Evolutionary conservation across 2,797 vertebrate genomes (phyloP).

Genomic region (Gephyroberyx darwinii): DNA sequence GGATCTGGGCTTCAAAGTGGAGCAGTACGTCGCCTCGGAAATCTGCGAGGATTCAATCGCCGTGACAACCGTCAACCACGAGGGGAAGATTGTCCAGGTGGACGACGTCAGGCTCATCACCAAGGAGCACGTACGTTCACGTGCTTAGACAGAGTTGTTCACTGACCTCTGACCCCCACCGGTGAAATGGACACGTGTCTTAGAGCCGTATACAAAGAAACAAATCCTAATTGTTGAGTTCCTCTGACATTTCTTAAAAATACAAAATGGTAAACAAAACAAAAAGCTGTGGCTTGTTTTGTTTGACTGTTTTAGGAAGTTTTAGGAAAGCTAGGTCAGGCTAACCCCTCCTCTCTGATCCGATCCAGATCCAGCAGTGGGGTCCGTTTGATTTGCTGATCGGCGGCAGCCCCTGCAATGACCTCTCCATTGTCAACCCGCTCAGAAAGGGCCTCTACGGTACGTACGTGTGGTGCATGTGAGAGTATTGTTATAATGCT

Average conservation of each 20-base stretch:
- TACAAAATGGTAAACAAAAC: too few relatives aligned
- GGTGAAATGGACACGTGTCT: too few relatives aligned
- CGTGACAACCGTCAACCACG: conserved; percentile 82
- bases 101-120: conserved; percentile 85
- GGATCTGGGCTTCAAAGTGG: conserved; percentile 92
- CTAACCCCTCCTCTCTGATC: not conserved
- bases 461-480: conserved; percentile 59
- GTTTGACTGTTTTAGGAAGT: too few relatives aligned
- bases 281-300: too few relatives aligned
- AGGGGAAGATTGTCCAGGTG: conserved; percentile 87
- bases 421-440: conserved; percentile 90
- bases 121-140: conserved; percentile 81
- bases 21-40: conserved; percentile 91
- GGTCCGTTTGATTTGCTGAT: conserved; percentile 95
- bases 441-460: conserved; percentile 91
- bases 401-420: conserved; percentile 92
- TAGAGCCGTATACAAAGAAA: too few relatives aligned
- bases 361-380: conserved; percentile 86
- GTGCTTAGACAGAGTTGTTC: too few relatives aligned
- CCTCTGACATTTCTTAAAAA: too few relatives aligned
- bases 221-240: too few relatives aligned
- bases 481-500: not conserved
- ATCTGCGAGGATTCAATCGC: conserved; percentile 88
- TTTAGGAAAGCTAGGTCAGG: too few relatives aligned
- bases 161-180: too few relatives aligned